Base-by-base conservation (phyloP, 2,797 vertebrate genomes). In the Artibeus jamaicensis region DNA sequence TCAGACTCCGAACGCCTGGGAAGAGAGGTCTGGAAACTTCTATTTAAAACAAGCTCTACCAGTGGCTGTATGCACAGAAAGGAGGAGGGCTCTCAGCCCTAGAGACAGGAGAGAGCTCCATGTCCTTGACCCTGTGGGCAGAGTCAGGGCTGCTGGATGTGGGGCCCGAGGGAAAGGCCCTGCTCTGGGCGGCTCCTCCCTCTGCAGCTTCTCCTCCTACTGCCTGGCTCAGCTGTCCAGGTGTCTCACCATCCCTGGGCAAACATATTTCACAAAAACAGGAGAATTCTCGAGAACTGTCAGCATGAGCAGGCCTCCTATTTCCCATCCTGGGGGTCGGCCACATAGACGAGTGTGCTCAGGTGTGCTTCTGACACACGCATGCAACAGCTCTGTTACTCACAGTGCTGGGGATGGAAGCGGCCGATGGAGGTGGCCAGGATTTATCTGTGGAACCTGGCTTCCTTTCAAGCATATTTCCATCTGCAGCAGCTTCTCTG, bases 271-370 rank as follows among this genome's bases (percentile, higher is more conserved):
- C 96, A 96, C 74, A 62, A 78, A 93, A 97, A 88, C 62, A 91
- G 86, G 89, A 92, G 96, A 97, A 96, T 98, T 96, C 96, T 98
- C 95, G 96, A 89, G 70, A 98, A 95, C 94, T 97, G 96, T 98
- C 97, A 98, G 94, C 97, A 96, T 3, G 0, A 0, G 95, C 93
- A 74, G 96, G 96, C 96, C 97, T 97, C 91, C 96, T 95, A 68
- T 95, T 97, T 98, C 91, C 94, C 97, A 91, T 96, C 96, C 96
- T 0, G 59, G 94, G 96, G 97, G 94, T 94, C 97, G 98, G 97
- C 98, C 97, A 96, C 95, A 96, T 96, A 95, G 96, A 97, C 98
- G 88, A 74, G 88, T 87, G 90, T 89, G 84, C 83, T 71, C 62
- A 42, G 95, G 87, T 86, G 90, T n/a, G 14, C 48, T 79, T 91